phyloP scores from a whole-genome alignment of 2,888 invertebrate genomes.

The Luperina testacea region DNA sequence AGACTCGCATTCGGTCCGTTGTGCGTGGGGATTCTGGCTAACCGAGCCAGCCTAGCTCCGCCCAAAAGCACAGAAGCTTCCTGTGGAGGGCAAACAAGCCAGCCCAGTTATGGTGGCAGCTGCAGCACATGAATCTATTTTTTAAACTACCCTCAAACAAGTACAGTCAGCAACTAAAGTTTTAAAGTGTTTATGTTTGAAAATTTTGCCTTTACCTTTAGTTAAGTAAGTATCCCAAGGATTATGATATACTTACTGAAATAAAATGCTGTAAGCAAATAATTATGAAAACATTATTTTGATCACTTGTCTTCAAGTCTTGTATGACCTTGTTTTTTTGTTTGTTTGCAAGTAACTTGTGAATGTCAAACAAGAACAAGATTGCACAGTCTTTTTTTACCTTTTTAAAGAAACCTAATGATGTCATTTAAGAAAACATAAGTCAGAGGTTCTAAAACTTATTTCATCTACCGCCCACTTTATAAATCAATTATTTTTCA shows the following conservation, averaged over 20 bases:
- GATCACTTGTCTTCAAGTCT: conserved; percentile 3
- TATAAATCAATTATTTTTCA: no score
- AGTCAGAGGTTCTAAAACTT: not conserved
- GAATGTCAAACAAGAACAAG: conserved; percentile 55
- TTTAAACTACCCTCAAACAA: not conserved
- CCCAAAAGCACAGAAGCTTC: no score
- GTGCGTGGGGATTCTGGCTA: no score
- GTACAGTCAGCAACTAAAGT: not conserved
- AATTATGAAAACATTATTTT: conserved; percentile 9
- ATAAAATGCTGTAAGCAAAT: conserved; percentile 8
- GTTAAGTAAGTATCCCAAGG: not conserved
- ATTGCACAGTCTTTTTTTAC: conserved; percentile 16
- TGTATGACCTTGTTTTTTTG: conserved; percentile 37
- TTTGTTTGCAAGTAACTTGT: conserved; percentile 22
- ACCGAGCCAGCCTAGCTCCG: no score
- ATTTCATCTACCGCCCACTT: no score
- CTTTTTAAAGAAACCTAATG: conserved; percentile 12
- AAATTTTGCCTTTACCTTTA: not conserved
- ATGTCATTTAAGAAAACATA: conserved; percentile 8
- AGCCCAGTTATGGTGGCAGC: not conserved
- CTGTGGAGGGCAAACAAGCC: not conserved
- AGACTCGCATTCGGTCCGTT: no score
- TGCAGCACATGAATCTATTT: not conserved
- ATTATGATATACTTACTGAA: not conserved
- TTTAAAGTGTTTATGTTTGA: not conserved